Evolutionary conservation across 2,888 invertebrate genomes (phyloP), one percentile per base, ranked within the genome.

Genomic region (Synanthedon tipuliformis): DNA sequence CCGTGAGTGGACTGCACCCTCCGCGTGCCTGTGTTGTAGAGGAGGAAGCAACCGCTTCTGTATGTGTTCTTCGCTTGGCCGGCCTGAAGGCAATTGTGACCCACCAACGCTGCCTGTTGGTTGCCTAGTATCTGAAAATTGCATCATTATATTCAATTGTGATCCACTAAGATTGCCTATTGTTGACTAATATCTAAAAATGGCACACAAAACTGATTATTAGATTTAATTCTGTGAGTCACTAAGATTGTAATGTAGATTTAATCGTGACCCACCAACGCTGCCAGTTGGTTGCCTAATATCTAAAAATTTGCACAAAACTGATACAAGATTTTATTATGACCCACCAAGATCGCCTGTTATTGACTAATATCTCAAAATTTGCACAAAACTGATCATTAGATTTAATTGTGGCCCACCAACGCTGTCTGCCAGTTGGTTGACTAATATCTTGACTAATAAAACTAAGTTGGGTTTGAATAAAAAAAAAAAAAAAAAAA

Each of bases 31-130:
- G 98, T 99, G 74, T 99, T 99, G 80, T 95, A 98, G 0, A 99
- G 88, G 16, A 99, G 85, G 78, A 99, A 99, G 64, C 98, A 98
- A 0, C 98, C 98, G 52, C 97, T 96, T 4, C 97, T 90, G 72
- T 95, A 99, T 0, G 98, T 98, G 75, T 95, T 96, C 83, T 99
- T 99, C 0, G 97, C 96, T 69, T 95, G 93, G 0, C 98, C 98
- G 0, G 92, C 91, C 54, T 92, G 90, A 49, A 97, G 89, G 68
- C 98, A 98, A 75, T 93, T 92, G 75, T 98, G 97, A 0, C 98
- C 98, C 0, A 98, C 92, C 12, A 98, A 79, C 0, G 97, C 96
- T 0, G 98, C 93, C 75, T 98, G 98, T 75, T 99, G 99, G 81
- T 99, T 99, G 18, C 98, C 98, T 69, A 98, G 81, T 73, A 96